Percentiles rank a stretch among this genome's conserved stretches.
phyloP scores from a whole-genome alignment of 1,140 invertebrate genomes.

The Uloborus diversus region DNA sequence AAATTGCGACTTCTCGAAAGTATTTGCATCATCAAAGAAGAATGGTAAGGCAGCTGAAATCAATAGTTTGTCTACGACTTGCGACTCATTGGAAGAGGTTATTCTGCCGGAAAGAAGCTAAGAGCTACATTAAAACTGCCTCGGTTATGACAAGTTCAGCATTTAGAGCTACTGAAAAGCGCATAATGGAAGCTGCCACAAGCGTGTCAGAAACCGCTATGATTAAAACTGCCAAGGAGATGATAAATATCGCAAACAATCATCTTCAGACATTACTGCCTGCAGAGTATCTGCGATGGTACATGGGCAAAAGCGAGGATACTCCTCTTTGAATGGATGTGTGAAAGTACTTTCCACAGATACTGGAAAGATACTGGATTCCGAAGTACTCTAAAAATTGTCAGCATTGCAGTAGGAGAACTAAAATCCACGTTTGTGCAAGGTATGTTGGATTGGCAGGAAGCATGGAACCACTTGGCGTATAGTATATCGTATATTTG shows the following conservation, averaged over 20 bases:
- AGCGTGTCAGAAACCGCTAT: not conserved
- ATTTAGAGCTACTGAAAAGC: too few species aligned
- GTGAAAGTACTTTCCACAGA: not conserved
- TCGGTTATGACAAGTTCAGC: not conserved
- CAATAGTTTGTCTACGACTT: not conserved
- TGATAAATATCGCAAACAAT: too few species aligned
- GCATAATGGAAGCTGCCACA: not conserved
- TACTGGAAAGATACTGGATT: not conserved
- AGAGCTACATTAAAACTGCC: not conserved
- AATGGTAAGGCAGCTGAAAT: not conserved
- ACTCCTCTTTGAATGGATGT: too few species aligned
- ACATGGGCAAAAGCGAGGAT: too few species aligned
- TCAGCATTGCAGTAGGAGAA: too few species aligned
- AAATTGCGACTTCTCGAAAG: not conserved
- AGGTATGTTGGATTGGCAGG: too few species aligned
- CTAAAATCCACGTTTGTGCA: too few species aligned
- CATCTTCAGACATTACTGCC: too few species aligned
- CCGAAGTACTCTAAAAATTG: not conserved
- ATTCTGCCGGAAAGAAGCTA: not conserved
- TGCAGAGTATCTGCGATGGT: too few species aligned
- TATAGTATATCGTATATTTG: too few species aligned
- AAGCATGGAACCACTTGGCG: too few species aligned
- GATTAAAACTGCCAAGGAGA: not conserved
- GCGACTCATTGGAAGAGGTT: not conserved
- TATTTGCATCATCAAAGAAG: not conserved